phyloP scores from a whole-genome alignment of 2,888 invertebrate genomes.

The Sphaeridia pumilis region DNA sequence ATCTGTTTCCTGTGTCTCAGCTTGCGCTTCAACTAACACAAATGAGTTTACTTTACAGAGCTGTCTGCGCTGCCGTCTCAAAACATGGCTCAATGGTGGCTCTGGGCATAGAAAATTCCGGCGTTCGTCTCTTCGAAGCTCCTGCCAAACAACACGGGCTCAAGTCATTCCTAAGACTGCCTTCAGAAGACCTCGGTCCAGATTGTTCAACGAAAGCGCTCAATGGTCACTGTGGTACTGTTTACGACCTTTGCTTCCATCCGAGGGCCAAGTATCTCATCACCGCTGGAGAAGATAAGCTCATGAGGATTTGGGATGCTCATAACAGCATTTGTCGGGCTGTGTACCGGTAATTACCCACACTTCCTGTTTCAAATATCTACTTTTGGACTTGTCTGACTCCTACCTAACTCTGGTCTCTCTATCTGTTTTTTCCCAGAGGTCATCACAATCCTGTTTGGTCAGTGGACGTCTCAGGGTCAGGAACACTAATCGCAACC shows the following conservation, averaged over 20 bases:
- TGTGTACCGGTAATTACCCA: slow-evolving; percentile 48
- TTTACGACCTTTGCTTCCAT: slow-evolving; percentile 32
- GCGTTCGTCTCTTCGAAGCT: slow-evolving; percentile 22
- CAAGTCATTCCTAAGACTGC: slow-evolving; percentile 6
- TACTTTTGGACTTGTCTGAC: not conserved
- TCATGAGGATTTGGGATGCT: slow-evolving; percentile 63
- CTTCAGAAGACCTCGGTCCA: slow-evolving; percentile 7
- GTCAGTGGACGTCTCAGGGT: slow-evolving; percentile 63
- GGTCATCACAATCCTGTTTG: slow-evolving; percentile 85
- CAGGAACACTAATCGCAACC: slow-evolving; percentile 59
- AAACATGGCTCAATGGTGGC: slow-evolving; percentile 24
- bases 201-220: slow-evolving; percentile 15
- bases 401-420: not conserved
- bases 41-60: slow-evolving; percentile 14
- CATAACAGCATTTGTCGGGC: slow-evolving; percentile 57
- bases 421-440: slow-evolving; percentile 39
- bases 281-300: slow-evolving; percentile 58
- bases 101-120: slow-evolving; percentile 22
- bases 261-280: slow-evolving; percentile 43
- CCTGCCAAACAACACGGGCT: slow-evolving; percentile 17
- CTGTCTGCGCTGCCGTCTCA: slow-evolving; percentile 27
- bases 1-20: not conserved
- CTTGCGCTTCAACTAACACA: not conserved
- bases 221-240: slow-evolving; percentile 28
- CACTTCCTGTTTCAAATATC: not conserved